Percentiles rank a stretch among this genome's conserved stretches.
These are phyloP conservation scores for Aphaenogaster floridana DNA, from an alignment of 1,140 invertebrate genomes.

Conservation along the genomic window DNA sequence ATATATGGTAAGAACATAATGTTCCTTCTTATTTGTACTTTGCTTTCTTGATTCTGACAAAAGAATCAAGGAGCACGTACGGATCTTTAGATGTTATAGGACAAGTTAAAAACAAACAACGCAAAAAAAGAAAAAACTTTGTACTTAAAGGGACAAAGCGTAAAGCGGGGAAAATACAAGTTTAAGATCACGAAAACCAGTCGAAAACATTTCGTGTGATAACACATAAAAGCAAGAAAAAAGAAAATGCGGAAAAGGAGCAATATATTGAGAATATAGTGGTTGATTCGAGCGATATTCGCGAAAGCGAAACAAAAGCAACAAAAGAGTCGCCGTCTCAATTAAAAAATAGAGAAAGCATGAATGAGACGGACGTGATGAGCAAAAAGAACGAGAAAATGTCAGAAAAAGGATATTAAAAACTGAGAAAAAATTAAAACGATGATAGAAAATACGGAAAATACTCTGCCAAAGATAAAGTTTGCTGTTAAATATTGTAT, in stretches of 20 bases:
- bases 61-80: not conserved
- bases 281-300: constrained; percentile 61
- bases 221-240: constrained; percentile 11
- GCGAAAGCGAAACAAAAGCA: constrained; percentile 55
- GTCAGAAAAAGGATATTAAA: constrained; percentile 18
- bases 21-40: not conserved
- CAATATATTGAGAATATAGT: constrained; percentile 46
- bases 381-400: constrained; percentile 22
- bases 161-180: constrained; percentile 1
- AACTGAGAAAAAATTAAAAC: constrained; percentile 9
- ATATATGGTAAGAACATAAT: not conserved
- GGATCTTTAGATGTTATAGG: not conserved
- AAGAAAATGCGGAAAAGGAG: not conserved
- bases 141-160: not conserved
- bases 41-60: not conserved
- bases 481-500: not conserved
- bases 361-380: constrained; percentile 11
- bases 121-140: constrained; percentile 26
- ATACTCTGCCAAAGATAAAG: not conserved
- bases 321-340: not conserved
- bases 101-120: constrained; percentile 28
- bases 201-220: constrained; percentile 11
- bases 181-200: constrained; percentile 1
- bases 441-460: not conserved
- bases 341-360: constrained; percentile 10